phyloP scores from a whole-genome alignment of 1,140 invertebrate genomes.

The Panonychus citri region DNA sequence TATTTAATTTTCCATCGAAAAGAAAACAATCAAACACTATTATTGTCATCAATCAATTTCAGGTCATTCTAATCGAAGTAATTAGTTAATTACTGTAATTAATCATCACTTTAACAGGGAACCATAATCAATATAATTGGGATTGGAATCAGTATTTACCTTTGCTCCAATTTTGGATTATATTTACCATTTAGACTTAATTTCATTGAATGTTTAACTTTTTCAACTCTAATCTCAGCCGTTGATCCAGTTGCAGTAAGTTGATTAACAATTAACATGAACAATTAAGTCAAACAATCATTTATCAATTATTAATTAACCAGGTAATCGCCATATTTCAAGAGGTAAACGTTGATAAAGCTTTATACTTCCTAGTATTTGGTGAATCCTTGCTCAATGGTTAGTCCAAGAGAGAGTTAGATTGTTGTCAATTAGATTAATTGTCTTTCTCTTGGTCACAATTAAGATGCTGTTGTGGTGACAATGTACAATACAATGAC shows the following conservation, averaged over 20 bases:
- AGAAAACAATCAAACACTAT: no score
- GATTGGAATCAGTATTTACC: neutral
- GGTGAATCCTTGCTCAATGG: neutral
- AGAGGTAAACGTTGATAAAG: neutral
- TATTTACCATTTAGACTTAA: neutral
- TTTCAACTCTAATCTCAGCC: neutral
- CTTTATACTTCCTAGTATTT: constrained; percentile 1
- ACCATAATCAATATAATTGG: neutral
- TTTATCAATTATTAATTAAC: neutral
- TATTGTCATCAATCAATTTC: no score
- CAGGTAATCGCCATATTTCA: neutral
- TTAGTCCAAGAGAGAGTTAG: neutral
- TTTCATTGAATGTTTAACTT: neutral
- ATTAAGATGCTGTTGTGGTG: neutral
- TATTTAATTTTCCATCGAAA: no score
- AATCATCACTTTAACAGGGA: no score
- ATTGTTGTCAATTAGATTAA: no score
- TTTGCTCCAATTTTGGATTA: neutral
- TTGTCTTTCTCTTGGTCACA: neutral
- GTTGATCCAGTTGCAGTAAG: constrained; percentile 1
- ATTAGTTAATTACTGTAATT: no score
- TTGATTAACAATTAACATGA: neutral
- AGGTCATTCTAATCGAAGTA: no score
- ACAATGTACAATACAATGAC: neutral
- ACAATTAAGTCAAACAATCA: neutral